Conservation (phyloP, 1,140 invertebrate genomes). For the Cotesia vestalis region DNA sequence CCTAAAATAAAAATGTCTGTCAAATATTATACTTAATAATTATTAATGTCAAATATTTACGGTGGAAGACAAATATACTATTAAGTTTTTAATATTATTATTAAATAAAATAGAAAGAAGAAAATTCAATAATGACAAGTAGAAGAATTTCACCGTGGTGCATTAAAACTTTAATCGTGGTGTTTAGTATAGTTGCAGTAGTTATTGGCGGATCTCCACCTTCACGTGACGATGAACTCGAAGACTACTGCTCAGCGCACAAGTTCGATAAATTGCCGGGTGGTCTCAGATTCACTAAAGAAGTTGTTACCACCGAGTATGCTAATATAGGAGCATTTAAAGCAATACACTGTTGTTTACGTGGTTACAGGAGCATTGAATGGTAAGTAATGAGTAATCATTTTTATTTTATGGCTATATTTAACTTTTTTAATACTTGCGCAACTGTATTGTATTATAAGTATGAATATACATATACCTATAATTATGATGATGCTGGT, state of each 20-base stretch:
- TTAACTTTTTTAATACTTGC: constrained; percentile 2
- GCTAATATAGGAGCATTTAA: constrained; percentile 75
- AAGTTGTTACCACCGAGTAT: constrained; percentile 72
- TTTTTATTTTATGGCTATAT: background rate
- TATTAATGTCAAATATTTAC: background rate
- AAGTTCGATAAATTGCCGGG: constrained; percentile 56
- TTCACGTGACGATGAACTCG: constrained; percentile 53
- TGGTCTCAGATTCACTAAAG: constrained; percentile 75
- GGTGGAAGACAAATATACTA: background rate
- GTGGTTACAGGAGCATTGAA: constrained; percentile 79
- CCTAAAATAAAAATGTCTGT: too few species aligned
- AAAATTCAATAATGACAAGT: background rate
- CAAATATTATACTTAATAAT: too few species aligned
- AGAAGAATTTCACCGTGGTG: background rate
- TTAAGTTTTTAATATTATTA: too few species aligned
- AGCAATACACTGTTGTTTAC: constrained; percentile 78
- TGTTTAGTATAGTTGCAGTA: constrained; percentile 26
- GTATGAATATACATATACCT: too few species aligned
- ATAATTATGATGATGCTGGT: too few species aligned
- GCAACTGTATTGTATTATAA: too few species aligned
- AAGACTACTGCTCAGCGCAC: constrained; percentile 62
- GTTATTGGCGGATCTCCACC: constrained; percentile 35
- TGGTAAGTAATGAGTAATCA: constrained; percentile 68
- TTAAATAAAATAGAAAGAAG: too few species aligned
- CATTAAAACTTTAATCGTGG: background rate